Conservation (phyloP, 2,888 invertebrate species). For the Elegia similella region DNA sequence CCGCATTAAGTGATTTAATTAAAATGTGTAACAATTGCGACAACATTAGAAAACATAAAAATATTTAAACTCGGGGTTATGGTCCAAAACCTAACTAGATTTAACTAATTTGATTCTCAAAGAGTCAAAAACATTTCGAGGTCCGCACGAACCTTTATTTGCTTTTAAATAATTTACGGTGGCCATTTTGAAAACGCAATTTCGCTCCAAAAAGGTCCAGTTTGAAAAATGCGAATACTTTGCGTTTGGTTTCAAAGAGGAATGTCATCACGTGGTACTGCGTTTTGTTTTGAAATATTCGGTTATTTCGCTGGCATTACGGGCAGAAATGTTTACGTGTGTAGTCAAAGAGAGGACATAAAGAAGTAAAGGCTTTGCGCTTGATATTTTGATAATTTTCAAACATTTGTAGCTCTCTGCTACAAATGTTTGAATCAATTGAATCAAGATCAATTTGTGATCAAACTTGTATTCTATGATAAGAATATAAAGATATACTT, state of each 20-base stretch:
- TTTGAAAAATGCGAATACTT: slow-evolving; percentile 19
- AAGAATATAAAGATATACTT: no score
- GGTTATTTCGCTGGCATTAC: background rate
- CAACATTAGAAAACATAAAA: background rate
- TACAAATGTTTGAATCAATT: no score
- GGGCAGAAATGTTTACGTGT: background rate
- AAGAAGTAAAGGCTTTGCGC: no score
- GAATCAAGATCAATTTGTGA: no score
- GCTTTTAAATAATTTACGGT: slow-evolving; percentile 46
- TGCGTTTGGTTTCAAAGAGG: background rate
- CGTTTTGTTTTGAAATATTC: background rate
- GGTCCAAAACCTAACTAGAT: slow-evolving; percentile 20
- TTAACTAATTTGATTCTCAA: slow-evolving; percentile 47
- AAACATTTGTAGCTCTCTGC: no score
- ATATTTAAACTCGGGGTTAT: slow-evolving; percentile 17
- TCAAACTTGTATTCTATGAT: no score
- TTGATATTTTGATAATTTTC: no score
- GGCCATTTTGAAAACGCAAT: slow-evolving; percentile 37
- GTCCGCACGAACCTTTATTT: slow-evolving; percentile 39
- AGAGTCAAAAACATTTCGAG: slow-evolving; percentile 48
- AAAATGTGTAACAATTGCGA: no score
- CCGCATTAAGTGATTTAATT: no score
- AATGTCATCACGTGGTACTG: background rate
- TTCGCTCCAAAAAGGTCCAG: slow-evolving; percentile 21
- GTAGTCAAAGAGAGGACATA: background rate